These are phyloP conservation scores for Pasiphila rectangulata DNA, from an alignment of 2,888 invertebrate genomes.

Conservation along the genomic window DNA sequence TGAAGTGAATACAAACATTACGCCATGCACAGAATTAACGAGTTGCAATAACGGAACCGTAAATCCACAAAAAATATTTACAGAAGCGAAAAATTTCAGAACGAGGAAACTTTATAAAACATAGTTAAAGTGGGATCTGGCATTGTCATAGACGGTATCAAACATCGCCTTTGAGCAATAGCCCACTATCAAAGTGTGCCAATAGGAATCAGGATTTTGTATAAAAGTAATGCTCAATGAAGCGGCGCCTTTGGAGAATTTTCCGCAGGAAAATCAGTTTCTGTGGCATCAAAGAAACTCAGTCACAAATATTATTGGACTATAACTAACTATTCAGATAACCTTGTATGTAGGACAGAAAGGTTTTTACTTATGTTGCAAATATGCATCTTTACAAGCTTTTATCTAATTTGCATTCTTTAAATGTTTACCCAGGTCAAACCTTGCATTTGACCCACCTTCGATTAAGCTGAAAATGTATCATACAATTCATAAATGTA, in stretches of 20 bases:
- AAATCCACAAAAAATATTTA: conserved; percentile 1
- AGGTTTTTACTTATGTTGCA: too few relatives aligned
- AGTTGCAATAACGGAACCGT: conserved; percentile 6
- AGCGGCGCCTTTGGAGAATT: conserved; percentile 6
- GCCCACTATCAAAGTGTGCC: conserved; percentile 9
- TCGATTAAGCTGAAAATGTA: too few relatives aligned
- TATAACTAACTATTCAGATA: too few relatives aligned
- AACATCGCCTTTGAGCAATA: conserved; percentile 6
- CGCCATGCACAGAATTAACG: conserved; percentile 24
- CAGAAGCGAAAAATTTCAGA: background rate
- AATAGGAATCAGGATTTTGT: conserved; percentile 15
- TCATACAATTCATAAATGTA: too few relatives aligned
- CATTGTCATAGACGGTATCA: background rate
- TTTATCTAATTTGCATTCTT: too few relatives aligned
- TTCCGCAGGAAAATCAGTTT: conserved; percentile 5
- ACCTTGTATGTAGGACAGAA: too few relatives aligned
- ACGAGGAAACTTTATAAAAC: conserved; percentile 1
- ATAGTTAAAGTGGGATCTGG: background rate
- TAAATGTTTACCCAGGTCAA: too few relatives aligned
- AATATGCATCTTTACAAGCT: too few relatives aligned
- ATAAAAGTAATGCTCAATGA: conserved; percentile 18
- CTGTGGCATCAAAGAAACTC: conserved; percentile 5
- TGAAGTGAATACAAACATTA: conserved; percentile 25
- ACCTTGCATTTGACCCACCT: too few relatives aligned
- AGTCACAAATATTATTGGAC: conserved; percentile 2